Conservation (phyloP, 2,797 vertebrate genomes). For the Anomalospiza imberbis region DNA sequence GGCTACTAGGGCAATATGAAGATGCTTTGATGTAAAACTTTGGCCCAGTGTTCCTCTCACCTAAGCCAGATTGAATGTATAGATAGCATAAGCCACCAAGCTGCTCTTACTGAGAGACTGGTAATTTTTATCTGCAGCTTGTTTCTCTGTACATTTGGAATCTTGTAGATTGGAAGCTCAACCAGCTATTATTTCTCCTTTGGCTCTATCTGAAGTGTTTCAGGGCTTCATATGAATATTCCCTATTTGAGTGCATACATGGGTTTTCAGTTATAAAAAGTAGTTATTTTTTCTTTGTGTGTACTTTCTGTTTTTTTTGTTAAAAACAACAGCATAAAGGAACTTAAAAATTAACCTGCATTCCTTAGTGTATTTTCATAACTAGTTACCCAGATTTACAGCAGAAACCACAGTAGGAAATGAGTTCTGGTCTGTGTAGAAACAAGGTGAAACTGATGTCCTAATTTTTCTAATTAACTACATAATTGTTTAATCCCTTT, state of each 20-base stretch:
- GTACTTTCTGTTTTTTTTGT: background rate
- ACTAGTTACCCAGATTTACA: background rate
- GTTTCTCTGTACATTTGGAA: background rate
- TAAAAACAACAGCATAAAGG: background rate
- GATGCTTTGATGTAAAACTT: background rate
- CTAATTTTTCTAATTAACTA: slow-evolving; percentile 38
- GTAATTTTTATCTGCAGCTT: background rate
- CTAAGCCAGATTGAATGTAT: background rate
- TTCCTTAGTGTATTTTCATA: background rate
- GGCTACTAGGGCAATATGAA: background rate
- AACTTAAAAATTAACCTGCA: background rate
- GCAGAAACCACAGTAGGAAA: slow-evolving; percentile 5
- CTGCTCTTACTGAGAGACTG: background rate
- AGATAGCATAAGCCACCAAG: background rate
- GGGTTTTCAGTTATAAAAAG: background rate
- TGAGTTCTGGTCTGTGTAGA: background rate
- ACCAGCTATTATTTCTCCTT: background rate
- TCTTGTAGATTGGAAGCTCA: background rate
- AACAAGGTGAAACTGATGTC: background rate
- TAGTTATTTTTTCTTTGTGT: background rate
- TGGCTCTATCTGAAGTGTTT: background rate
- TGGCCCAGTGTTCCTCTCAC: background rate
- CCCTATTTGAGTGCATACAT: background rate
- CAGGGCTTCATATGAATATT: background rate
- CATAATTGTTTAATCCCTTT: background rate